Percentiles rank a stretch among this genome's conserved stretches.
Evolutionary conservation across 2,113 vertebrate species (phyloP).

Genomic region (Boulengeromyrus knoepffleri): DNA sequence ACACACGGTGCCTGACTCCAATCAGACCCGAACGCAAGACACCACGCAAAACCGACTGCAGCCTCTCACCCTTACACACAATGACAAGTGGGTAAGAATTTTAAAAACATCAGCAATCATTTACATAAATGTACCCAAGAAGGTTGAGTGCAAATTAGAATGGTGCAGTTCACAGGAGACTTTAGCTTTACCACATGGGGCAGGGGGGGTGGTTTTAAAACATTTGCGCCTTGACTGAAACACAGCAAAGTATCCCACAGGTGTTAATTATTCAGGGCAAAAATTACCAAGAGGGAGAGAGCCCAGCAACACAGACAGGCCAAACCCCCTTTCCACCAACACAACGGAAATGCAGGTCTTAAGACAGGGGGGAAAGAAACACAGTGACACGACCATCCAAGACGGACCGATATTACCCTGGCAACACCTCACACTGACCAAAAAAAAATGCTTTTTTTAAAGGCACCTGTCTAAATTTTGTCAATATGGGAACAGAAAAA

Average conservation of each 20-base stretch:
- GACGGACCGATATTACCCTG: background rate
- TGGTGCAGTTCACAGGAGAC: background rate
- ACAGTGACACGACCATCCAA: background rate
- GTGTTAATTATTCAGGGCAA: conserved; percentile 21
- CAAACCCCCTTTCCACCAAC: background rate
- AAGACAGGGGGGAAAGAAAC: background rate
- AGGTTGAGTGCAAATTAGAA: background rate
- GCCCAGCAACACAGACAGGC: background rate
- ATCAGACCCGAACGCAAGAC: background rate
- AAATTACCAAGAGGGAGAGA: background rate
- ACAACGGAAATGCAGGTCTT: background rate
- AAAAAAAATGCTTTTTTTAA: background rate
- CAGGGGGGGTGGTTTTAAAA: background rate
- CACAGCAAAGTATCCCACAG: conserved; percentile 20
- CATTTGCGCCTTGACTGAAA: conserved; percentile 28
- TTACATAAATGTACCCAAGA: background rate
- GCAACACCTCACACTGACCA: background rate
- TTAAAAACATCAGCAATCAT: background rate
- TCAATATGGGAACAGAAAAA: background rate
- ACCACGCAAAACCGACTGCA: background rate
- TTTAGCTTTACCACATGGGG: background rate
- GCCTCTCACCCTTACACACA: background rate
- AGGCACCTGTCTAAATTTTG: background rate
- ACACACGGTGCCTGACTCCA: background rate
- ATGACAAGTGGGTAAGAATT: background rate